These are phyloP conservation scores for Cyprinodon variegatus DNA, from an alignment of 2,113 vertebrate genomes.

Conservation along the genomic window DNA sequence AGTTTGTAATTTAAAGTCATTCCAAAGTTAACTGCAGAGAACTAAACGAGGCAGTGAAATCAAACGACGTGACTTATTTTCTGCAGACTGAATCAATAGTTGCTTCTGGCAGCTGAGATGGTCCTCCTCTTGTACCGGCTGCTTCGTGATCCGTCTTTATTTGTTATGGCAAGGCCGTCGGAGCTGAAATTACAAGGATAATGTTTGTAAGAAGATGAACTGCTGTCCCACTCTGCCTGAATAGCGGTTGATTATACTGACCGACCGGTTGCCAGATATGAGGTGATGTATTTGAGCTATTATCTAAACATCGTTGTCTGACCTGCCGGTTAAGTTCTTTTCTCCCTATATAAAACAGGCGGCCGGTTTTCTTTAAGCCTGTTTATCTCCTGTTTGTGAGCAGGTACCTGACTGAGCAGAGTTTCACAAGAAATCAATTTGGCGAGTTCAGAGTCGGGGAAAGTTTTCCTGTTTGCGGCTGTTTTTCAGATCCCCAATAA, in stretches of 20 bases:
- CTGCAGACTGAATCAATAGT: background rate
- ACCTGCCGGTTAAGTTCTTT: background rate
- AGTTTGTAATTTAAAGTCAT: background rate
- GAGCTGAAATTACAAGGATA: constrained; percentile 5
- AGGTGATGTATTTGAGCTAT: constrained; percentile 1
- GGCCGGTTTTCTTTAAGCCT: background rate
- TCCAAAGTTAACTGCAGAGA: background rate
- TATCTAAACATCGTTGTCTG: background rate
- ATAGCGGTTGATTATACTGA: constrained; percentile 32
- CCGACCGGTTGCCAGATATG: constrained; percentile 36
- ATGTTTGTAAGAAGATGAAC: constrained; percentile 21
- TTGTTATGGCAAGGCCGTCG: constrained; percentile 7
- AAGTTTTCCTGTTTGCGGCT: constrained; percentile 15
- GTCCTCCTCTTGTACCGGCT: background rate
- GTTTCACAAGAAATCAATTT: constrained; percentile 5
- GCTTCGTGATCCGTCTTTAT: constrained; percentile 9
- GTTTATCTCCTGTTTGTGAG: background rate
- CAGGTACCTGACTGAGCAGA: background rate
- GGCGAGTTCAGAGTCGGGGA: background rate
- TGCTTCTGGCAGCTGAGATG: background rate
- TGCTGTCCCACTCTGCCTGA: constrained; percentile 10
- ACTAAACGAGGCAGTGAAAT: background rate
- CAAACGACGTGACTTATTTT: background rate
- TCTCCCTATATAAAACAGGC: background rate
- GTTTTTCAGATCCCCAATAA: constrained; percentile 44